A percentile compares a stretch with the other conserved stretches of the same genome.
phyloP scores from a whole-genome alignment of 2,797 vertebrate species.

The Amniataba percoides region DNA sequence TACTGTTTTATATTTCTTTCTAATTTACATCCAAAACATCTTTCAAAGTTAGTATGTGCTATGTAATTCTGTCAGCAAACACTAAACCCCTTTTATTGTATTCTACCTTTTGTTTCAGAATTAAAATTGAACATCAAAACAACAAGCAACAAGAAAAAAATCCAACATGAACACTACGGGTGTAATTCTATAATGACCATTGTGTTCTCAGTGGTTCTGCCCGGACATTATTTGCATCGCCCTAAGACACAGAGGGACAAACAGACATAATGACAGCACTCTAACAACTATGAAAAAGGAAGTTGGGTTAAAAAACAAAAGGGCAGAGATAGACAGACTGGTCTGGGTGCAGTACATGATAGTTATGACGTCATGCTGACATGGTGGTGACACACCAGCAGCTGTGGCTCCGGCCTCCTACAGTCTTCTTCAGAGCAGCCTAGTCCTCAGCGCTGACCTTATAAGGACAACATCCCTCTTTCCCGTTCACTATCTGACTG shows the following conservation, averaged over 20 bases:
- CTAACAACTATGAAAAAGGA: constrained; percentile 10
- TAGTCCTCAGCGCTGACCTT: constrained; percentile 60
- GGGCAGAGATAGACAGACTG: constrained; percentile 25
- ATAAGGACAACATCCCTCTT: constrained; percentile 68
- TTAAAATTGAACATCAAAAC: neutral
- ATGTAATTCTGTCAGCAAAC: neutral
- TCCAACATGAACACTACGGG: neutral
- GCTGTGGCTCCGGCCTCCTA: constrained; percentile 31
- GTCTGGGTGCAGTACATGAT: constrained; percentile 28
- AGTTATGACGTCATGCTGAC: constrained; percentile 58
- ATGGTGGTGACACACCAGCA: constrained; percentile 61
- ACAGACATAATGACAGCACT: constrained; percentile 12
- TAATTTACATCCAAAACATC: neutral
- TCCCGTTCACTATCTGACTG: constrained; percentile 42
- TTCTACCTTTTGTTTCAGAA: neutral
- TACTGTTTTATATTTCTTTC: no score
- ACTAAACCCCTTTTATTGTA: neutral
- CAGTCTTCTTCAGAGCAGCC: constrained; percentile 33
- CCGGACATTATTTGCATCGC: neutral
- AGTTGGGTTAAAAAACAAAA: neutral
- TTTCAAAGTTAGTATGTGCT: neutral
- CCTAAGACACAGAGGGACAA: neutral
- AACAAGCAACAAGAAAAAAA: neutral
- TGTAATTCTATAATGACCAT: neutral
- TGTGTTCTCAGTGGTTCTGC: no score